These are phyloP conservation scores for Pachydiplax longipennis DNA, from an alignment of 2,888 invertebrate genomes.

Conservation along the genomic window DNA sequence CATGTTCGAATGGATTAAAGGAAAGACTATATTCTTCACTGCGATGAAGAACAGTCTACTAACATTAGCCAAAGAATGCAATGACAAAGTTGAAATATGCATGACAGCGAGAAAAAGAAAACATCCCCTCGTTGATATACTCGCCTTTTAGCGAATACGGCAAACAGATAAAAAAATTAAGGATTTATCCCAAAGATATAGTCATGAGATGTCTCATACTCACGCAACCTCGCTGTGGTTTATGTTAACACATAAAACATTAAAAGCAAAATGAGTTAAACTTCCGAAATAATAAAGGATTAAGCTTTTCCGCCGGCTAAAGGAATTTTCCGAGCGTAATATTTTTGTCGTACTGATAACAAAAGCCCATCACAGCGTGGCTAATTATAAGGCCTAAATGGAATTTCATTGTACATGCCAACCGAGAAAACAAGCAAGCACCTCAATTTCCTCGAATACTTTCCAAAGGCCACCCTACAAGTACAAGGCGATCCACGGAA, in stretches of 20 bases:
- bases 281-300: neutral
- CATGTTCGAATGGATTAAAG: too few relatives aligned
- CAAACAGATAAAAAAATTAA: too few relatives aligned
- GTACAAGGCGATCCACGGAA: neutral
- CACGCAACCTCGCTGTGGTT: neutral
- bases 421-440: neutral
- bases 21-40: too few relatives aligned
- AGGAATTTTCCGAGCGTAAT: neutral
- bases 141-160: too few relatives aligned
- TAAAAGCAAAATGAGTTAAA: neutral
- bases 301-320: neutral
- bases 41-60: too few relatives aligned
- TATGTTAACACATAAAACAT: neutral
- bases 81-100: too few relatives aligned
- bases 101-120: too few relatives aligned
- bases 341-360: neutral
- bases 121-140: too few relatives aligned
- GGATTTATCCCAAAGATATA: too few relatives aligned
- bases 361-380: neutral
- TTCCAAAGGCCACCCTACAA: constrained; percentile 6
- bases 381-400: constrained; percentile 31
- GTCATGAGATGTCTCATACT: too few relatives aligned
- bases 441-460: constrained; percentile 25
- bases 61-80: too few relatives aligned
- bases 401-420: neutral